Conservation (phyloP, 2,797 vertebrate species). For the Peromyscus aztecus region DNA sequence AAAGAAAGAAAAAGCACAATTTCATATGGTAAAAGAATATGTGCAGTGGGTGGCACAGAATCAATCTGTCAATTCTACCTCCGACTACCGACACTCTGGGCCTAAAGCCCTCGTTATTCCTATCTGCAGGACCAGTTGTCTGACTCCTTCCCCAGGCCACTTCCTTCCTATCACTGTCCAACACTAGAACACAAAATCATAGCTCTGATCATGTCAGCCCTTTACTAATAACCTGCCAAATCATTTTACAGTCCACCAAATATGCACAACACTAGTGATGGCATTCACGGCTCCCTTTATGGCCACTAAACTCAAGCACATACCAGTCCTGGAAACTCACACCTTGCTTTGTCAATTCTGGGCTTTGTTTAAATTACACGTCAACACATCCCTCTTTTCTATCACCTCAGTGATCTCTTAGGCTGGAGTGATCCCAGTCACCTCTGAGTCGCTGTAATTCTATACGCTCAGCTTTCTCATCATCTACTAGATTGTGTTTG, state of each 20-base stretch:
- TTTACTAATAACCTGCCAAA: conserved; percentile 22
- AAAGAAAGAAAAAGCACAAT: neutral
- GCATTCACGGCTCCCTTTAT: neutral
- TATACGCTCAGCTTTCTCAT: neutral
- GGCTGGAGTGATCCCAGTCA: neutral
- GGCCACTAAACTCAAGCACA: neutral
- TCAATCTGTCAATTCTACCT: neutral
- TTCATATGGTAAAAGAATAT: neutral
- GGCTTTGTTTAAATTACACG: neutral
- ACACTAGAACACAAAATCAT: neutral
- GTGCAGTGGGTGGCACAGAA: neutral
- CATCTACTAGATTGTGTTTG: neutral
- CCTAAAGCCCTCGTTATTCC: neutral
- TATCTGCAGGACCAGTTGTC: neutral
- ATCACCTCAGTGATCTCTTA: neutral
- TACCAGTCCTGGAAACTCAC: neutral
- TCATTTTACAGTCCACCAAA: neutral
- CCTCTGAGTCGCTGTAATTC: neutral
- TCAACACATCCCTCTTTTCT: neutral
- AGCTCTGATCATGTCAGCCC: neutral
- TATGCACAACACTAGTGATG: neutral
- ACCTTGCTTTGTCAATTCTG: neutral
- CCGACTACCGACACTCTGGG: neutral
- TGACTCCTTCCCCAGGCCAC: neutral
- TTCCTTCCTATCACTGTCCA: neutral